phyloP scores from a whole-genome alignment of 2,113 vertebrate species.

The Laticauda colubrina region DNA sequence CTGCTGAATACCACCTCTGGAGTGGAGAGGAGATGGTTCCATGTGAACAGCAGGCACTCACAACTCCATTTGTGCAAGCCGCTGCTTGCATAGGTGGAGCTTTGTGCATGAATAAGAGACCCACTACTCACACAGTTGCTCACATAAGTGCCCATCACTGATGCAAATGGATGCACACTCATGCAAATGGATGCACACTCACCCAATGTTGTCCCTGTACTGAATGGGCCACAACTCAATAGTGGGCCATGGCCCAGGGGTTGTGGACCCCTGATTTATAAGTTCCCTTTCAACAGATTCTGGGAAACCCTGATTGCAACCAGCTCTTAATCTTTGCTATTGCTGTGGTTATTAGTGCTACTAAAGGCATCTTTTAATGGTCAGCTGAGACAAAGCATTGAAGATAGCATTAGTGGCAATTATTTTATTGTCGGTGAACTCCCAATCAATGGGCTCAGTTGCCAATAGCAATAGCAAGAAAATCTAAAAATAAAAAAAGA shows the following conservation, averaged over 20 bases:
- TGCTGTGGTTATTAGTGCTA: background rate
- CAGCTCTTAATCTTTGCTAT: background rate
- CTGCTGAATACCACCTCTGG: no score
- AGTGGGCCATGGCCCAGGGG: background rate
- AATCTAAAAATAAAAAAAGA: no score
- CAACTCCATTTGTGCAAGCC: background rate
- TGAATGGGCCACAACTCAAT: background rate
- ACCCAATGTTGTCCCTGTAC: fast-evolving
- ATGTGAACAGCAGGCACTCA: background rate
- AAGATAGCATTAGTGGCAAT: background rate
- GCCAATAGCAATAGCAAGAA: background rate
- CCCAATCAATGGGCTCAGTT: background rate
- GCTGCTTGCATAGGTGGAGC: background rate
- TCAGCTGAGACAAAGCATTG: background rate
- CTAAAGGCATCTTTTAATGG: no score
- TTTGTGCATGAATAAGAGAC: fast-evolving
- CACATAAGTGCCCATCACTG: background rate
- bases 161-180: background rate
- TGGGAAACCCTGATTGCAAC: background rate
- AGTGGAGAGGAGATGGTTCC: background rate
- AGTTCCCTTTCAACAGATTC: background rate
- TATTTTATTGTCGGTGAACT: background rate
- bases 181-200: background rate
- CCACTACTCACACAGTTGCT: background rate
- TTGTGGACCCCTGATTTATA: background rate